Base-by-base conservation (phyloP, 2,888 invertebrate species). In the Allacma fusca region DNA sequence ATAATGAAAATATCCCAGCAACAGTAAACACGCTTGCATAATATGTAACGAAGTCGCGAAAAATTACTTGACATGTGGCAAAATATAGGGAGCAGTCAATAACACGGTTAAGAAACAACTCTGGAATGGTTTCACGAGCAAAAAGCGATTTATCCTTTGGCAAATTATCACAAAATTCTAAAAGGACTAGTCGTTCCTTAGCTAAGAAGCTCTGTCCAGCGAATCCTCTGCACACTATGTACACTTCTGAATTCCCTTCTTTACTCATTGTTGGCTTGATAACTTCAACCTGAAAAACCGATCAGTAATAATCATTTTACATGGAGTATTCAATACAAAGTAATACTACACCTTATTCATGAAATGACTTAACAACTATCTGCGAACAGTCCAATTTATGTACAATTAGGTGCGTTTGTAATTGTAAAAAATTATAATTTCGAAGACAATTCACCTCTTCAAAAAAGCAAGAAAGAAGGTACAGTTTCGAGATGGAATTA, bases 231-330 rank as follows among this genome's bases (percentile, higher is more conserved):
- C 93, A 94, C 34, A 97, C 88, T 0, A 96, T 90, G 85, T 98
- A 98, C 0, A 94, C 91, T 87, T 98, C 98, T 0, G 97, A 97
- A 87, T 98, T 98, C 9, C 97, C 97, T 85, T 93, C 92, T 85
- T 95, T 94, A n/a, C 97, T 97, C 0, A 95, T 94, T 0, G 91
- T 92, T 0, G 98, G 97, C 86, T 98, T 98, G 86, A 92, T 93
- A 23, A 94, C 88, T 82, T 91, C 88, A 0, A 97, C 91, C 85
- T 91, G 88, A 40, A 44, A n/a, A 13, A 50, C 19, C n/a, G n/a
- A n/a, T n/a, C n/a, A n/a, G n/a, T n/a, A n/a, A 67, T 28, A 40
- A 50, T 24, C 13, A 44, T 23, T 62, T 43, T 44, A 67, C 19
- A 29, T 9, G n/a, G n/a, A n/a, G n/a, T n/a, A n/a, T n/a, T n/a